phyloP scores from a whole-genome alignment of 2,888 invertebrate species.

The Galerucella calmariensis region DNA sequence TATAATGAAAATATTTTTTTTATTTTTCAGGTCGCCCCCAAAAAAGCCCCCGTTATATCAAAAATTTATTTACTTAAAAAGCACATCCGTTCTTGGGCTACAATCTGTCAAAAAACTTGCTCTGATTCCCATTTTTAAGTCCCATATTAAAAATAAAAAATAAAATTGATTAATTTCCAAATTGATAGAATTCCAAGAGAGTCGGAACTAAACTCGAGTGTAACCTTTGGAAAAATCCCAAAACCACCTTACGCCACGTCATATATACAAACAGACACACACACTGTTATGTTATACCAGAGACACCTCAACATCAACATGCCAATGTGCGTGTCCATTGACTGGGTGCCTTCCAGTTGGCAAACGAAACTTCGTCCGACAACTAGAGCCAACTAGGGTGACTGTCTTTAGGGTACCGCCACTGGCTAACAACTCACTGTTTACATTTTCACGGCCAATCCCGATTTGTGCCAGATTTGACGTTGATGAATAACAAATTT shows the following conservation, averaged over 20 bases:
- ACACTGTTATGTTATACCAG: slow-evolving; percentile 1
- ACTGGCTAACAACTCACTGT: slow-evolving; percentile 38
- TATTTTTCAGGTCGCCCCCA: too few species aligned
- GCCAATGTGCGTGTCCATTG: slow-evolving; percentile 51
- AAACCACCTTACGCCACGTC: slow-evolving; percentile 37
- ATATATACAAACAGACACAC: slow-evolving; percentile 19
- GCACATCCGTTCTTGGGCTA: too few species aligned
- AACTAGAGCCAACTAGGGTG: slow-evolving; percentile 61
- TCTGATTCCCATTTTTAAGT: too few species aligned
- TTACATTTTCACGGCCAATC: slow-evolving; percentile 48
- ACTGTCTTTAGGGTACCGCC: slow-evolving; percentile 38
- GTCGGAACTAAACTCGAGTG: slow-evolving; percentile 14
- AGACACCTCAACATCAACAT: slow-evolving; percentile 33
- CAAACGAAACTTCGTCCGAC: slow-evolving; percentile 55
- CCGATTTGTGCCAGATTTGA: slow-evolving; percentile 40
- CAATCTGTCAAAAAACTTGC: too few species aligned
- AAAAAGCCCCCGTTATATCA: too few species aligned
- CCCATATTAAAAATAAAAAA: background rate
- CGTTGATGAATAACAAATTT: slow-evolving; percentile 14
- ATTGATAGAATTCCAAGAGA: slow-evolving; percentile 19
- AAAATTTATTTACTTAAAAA: too few species aligned
- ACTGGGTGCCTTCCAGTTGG: slow-evolving; percentile 56
- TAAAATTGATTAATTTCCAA: background rate
- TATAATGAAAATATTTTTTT: too few species aligned
- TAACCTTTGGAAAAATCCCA: slow-evolving; percentile 47